A percentile compares a stretch with the other conserved stretches of the same genome.
Conservation (phyloP, 53 echinoderm and acorn worm species). For the Zoroaster sp. region DNA sequence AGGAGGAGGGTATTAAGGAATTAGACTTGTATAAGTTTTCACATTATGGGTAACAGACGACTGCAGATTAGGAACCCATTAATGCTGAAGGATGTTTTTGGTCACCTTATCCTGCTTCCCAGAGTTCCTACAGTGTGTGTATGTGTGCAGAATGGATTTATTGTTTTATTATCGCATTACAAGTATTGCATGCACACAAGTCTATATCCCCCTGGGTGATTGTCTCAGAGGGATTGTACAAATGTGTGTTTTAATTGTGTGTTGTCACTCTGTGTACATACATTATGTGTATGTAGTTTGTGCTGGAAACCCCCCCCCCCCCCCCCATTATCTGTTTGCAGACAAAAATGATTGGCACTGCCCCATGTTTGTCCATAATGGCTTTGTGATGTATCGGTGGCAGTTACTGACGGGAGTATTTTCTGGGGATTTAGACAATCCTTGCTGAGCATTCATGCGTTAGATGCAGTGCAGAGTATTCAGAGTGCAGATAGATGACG, state of each 20-base stretch:
- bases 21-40: not conserved
- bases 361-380: not conserved
- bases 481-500: too few relatives aligned
- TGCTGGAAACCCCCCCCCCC: too few relatives aligned
- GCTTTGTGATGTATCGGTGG: not conserved
- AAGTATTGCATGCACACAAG: not conserved
- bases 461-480: too few relatives aligned
- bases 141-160: constrained; percentile 9
- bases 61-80: too few relatives aligned
- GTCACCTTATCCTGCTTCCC: not conserved
- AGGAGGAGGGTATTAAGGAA: not conserved
- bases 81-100: too few relatives aligned
- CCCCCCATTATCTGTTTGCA: constrained; percentile 32
- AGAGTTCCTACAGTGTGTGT: not conserved
- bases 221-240: not conserved
- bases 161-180: constrained; percentile 16
- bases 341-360: constrained; percentile 23
- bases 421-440: too few relatives aligned
- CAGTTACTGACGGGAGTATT: not conserved
- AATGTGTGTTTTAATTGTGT: constrained; percentile 30
- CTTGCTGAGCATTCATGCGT: too few relatives aligned
- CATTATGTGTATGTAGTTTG: constrained; percentile 9
- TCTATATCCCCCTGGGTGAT: not conserved
- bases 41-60: constrained; percentile 1
- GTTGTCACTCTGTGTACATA: not conserved